These are phyloP conservation scores for Lordiphosa collinella DNA, from an alignment of 1,140 invertebrate species.

Conservation along the genomic window DNA sequence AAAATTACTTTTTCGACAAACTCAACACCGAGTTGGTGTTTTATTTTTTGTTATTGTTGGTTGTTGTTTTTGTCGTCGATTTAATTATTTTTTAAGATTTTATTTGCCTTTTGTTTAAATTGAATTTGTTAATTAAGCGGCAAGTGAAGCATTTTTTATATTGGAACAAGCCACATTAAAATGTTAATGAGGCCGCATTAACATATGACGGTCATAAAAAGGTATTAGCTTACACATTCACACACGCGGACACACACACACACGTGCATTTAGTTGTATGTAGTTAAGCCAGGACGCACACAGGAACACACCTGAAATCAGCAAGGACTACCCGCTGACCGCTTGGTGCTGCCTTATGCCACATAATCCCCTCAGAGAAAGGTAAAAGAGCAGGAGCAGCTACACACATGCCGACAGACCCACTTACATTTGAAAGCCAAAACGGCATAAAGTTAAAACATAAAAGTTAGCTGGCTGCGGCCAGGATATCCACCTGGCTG, in stretches of 20 bases:
- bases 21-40: slow-evolving; percentile 53
- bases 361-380: slow-evolving; percentile 53
- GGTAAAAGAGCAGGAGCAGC: slow-evolving; percentile 1
- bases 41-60: no score
- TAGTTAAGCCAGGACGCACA: slow-evolving; percentile 31
- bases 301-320: slow-evolving; percentile 35
- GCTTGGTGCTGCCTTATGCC: slow-evolving; percentile 65
- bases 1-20: slow-evolving; percentile 76
- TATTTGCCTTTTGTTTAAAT: slow-evolving; percentile 60
- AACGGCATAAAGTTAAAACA: slow-evolving; percentile 72
- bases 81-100: slow-evolving; percentile 21
- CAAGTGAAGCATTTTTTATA: slow-evolving; percentile 24
- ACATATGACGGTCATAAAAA: slow-evolving; percentile 76
- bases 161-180: slow-evolving; percentile 63
- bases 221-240: slow-evolving; percentile 60
- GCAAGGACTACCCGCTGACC: slow-evolving; percentile 60
- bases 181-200: slow-evolving; percentile 75
- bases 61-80: slow-evolving; percentile 1
- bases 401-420: slow-evolving; percentile 65
- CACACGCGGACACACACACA: slow-evolving; percentile 26
- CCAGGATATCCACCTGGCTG: slow-evolving; percentile 9
- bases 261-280: slow-evolving; percentile 36
- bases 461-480: slow-evolving; percentile 56
- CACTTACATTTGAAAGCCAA: slow-evolving; percentile 54
- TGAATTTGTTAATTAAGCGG: slow-evolving; percentile 68